These are phyloP conservation scores for Paramacrobiotus metropolitanus DNA, from an alignment of 1,140 invertebrate genomes.

Conservation along the genomic window DNA sequence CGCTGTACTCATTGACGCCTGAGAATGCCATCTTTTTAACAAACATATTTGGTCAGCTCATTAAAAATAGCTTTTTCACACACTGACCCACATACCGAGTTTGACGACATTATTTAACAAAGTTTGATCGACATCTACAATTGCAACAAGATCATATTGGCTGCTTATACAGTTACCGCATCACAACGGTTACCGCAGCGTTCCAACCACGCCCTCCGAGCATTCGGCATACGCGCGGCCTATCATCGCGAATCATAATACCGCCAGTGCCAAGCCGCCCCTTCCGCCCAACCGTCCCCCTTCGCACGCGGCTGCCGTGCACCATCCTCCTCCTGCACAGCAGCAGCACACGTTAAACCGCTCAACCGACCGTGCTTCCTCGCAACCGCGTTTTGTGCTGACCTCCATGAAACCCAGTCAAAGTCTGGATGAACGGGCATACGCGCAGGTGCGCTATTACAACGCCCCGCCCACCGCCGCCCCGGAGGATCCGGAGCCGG, in stretches of 20 bases:
- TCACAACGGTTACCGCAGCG: background rate
- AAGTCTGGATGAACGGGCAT: background rate
- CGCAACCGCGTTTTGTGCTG: background rate
- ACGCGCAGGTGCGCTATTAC: background rate
- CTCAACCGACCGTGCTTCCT: background rate
- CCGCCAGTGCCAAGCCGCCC: background rate
- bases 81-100: too few relatives aligned
- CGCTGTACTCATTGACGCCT: too few relatives aligned
- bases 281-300: background rate
- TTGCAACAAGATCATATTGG: too few relatives aligned
- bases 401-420: background rate
- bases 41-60: too few relatives aligned
- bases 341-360: background rate
- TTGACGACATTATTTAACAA: too few relatives aligned
- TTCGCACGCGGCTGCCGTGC: background rate
- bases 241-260: background rate
- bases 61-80: too few relatives aligned
- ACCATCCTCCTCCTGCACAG: background rate
- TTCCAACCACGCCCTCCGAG: background rate
- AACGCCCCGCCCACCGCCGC: background rate
- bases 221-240: background rate
- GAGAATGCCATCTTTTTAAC: too few relatives aligned
- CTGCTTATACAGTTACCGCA: too few relatives aligned
- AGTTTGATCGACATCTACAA: too few relatives aligned
- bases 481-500: background rate